Base-by-base conservation (phyloP, 1,140 invertebrate species). In the Cyrtorhinus lividipennis region DNA sequence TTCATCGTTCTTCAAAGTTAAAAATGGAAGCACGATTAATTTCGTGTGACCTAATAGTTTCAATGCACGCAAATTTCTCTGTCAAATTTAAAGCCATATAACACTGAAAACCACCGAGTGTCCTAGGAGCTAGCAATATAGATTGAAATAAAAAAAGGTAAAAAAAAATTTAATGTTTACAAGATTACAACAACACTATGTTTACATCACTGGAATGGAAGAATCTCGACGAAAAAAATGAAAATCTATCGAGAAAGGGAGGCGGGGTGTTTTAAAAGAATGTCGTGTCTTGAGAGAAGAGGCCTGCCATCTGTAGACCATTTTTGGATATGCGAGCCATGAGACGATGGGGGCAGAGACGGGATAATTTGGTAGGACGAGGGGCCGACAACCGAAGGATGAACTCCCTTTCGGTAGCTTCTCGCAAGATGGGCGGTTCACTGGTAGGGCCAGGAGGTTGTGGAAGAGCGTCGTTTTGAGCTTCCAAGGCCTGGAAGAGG, bases 271-370 rank as follows among this genome's bases (percentile, higher is more conserved):
- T 25, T 64, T 56, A 64, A 23, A 61, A 61, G 48, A 67, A 67
- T 45, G 63, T 66, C 23, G 64, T 67, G 38, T 67, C 66, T 61
- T 67, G 66, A 18, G 64, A 61, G 26, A 65, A 67, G n/a, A 62
- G 61, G 24, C 64, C 63, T n/a, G 66, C 66, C 66, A 67, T 67
- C 12, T 48, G 25, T 25, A 67, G 62, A 15, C 62, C 66, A 56
- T 64, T 44, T 57, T 63, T 64, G 8, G 60, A 22, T 61, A 67
- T 18, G 18, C 60, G 60, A 12, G 64, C 66, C 25, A 56, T 38
- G 10, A 67, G 62, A 12, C 66, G 62, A 5, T 69, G 68, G 22
- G 67, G 63, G 38, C 56, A 30, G 20, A 61, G 27, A 2, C 65
- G 46, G n/a, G 66, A 69, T 2, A 66, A 46, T 13, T 60, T 44